Conservation (phyloP, 2,888 invertebrate species). For the Agrochola litura region DNA sequence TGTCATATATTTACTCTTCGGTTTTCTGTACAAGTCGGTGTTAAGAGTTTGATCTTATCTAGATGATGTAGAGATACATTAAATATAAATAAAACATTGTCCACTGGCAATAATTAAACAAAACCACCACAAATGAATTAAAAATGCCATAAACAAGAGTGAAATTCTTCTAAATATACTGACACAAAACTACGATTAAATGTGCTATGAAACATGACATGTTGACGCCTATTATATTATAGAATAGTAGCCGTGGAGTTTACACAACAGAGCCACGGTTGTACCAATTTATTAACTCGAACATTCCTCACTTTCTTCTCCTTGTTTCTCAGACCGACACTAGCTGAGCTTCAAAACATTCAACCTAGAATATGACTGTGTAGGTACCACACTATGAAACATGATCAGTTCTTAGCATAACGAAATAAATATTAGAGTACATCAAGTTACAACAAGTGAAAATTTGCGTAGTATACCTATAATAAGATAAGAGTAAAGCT, state of each 20-base stretch:
- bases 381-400: conserved; percentile 19
- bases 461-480: conserved; percentile 20
- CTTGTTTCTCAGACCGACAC: conserved; percentile 62
- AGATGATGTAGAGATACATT: conserved; percentile 64
- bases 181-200: conserved; percentile 80
- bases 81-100: conserved; percentile 60
- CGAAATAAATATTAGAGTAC: conserved; percentile 25
- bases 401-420: conserved; percentile 30
- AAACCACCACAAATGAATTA: conserved; percentile 70
- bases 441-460: conserved; percentile 11
- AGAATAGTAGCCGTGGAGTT: conserved; percentile 60
- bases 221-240: conserved; percentile 69
- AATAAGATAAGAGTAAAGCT: conserved; percentile 61
- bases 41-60: conserved; percentile 51
- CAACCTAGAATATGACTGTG: conserved; percentile 15
- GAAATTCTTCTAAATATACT: conserved; percentile 76
- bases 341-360: conserved; percentile 71
- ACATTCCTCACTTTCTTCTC: conserved; percentile 68
- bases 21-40: conserved; percentile 49
- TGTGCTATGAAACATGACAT: conserved; percentile 78
- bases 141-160: conserved; percentile 76
- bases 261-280: conserved; percentile 68
- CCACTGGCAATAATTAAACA: conserved; percentile 54
- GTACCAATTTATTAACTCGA: conserved; percentile 65
- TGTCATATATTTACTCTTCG: conserved; percentile 32